phyloP scores from a whole-genome alignment of 2,797 vertebrate species.

The Dallia pectoralis region DNA sequence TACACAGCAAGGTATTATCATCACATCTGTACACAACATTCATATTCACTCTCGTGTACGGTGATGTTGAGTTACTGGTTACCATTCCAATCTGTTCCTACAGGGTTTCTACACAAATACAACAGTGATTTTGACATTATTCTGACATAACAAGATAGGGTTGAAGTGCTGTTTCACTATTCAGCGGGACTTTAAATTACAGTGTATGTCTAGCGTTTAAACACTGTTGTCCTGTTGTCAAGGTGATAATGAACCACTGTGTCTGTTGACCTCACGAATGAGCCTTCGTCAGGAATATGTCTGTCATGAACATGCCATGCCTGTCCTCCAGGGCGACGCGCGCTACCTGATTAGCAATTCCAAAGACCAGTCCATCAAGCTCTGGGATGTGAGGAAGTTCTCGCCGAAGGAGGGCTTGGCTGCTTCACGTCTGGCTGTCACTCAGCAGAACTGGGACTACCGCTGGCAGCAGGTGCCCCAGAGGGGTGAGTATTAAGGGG shows the following conservation, averaged over 20 bases:
- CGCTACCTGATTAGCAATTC: slow-evolving; percentile 93
- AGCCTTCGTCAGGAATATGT: background rate
- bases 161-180: background rate
- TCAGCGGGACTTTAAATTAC: background rate
- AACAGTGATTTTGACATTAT: no score
- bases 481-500: slow-evolving; percentile 73
- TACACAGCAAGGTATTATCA: slow-evolving; percentile 86
- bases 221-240: background rate
- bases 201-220: background rate
- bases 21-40: no score
- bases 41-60: background rate
- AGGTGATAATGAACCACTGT: background rate
- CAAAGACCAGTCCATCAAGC: slow-evolving; percentile 94
- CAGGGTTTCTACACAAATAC: background rate
- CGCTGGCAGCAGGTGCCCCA: slow-evolving; percentile 94
- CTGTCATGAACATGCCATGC: background rate
- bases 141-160: background rate
- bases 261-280: background rate
- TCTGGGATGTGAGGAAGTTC: slow-evolving; percentile 91
- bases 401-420: slow-evolving; percentile 87
- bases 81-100: background rate
- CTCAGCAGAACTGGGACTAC: slow-evolving; percentile 94
- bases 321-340: slow-evolving; percentile 79
- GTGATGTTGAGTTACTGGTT: background rate
- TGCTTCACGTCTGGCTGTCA: slow-evolving; percentile 87